Conservation (phyloP, 2,888 invertebrate genomes). For the Dolomedes plantarius region DNA sequence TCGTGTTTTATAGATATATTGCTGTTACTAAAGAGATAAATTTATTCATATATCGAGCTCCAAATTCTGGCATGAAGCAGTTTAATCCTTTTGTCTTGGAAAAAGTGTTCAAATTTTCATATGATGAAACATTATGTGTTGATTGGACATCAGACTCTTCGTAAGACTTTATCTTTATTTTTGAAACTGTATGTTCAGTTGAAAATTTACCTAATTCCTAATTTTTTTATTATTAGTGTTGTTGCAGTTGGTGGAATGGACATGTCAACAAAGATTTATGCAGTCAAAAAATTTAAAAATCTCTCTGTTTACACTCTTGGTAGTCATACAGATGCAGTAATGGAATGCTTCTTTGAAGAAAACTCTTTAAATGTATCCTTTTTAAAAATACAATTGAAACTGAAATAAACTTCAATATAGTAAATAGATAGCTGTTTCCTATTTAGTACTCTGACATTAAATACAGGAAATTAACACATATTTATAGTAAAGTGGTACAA, state of each 20-base stretch:
- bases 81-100: constrained; percentile 92
- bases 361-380: constrained; percentile 85
- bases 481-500: too few species aligned
- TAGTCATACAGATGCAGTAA: constrained; percentile 89
- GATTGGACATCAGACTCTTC: constrained; percentile 96
- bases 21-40: constrained; percentile 91
- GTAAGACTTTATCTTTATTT: constrained; percentile 75
- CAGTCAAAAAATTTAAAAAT: constrained; percentile 80
- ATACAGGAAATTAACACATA: too few species aligned
- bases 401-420: too few species aligned
- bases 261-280: constrained; percentile 88
- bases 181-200: too few species aligned
- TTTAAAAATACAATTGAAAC: too few species aligned
- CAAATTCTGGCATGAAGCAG: constrained; percentile 85
- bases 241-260: constrained; percentile 94
- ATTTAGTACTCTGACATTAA: too few species aligned
- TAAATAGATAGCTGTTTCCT: too few species aligned
- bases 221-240: constrained; percentile 78
- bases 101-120: constrained; percentile 87
- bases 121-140: constrained; percentile 89
- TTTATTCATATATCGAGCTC: constrained; percentile 91
- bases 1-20: constrained; percentile 81
- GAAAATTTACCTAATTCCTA: too few species aligned
- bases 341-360: constrained; percentile 91
- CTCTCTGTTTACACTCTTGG: constrained; percentile 79